These are phyloP conservation scores for Lepidothrix coronata DNA, from an alignment of 2,113 vertebrate genomes.

Conservation along the genomic window DNA sequence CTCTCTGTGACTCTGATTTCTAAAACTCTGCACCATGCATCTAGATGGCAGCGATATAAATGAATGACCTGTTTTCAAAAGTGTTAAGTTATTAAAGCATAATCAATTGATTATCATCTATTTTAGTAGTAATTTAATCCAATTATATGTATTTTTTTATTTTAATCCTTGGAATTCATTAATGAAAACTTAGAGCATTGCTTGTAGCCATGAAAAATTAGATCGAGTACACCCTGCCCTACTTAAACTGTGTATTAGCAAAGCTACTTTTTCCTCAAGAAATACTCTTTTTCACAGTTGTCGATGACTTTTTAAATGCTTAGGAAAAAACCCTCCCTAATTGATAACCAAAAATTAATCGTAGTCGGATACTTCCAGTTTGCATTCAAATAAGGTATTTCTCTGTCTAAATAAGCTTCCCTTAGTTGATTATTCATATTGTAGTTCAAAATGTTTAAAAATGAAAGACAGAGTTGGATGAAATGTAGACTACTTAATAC, in stretches of 20 bases:
- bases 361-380: conserved; percentile 59
- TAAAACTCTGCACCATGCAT: not conserved
- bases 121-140: conserved; percentile 75
- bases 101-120: conserved; percentile 72
- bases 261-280: conserved; percentile 37
- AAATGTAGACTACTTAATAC: conserved; percentile 81
- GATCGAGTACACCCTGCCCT: conserved; percentile 52
- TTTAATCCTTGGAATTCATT: conserved; percentile 72
- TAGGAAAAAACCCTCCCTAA: conserved; percentile 65
- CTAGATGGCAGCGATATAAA: not conserved
- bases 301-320: conserved; percentile 61
- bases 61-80: conserved; percentile 12
- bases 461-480: conserved; percentile 77
- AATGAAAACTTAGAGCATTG: conserved; percentile 65
- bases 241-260: conserved; percentile 57
- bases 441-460: conserved; percentile 81
- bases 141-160: conserved; percentile 68
- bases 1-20: not conserved
- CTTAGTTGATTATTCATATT: conserved; percentile 79
- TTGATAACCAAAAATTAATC: conserved; percentile 80
- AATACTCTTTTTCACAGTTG: conserved; percentile 17
- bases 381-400: conserved; percentile 76
- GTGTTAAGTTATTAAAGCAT: conserved; percentile 55
- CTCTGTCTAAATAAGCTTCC: conserved; percentile 77
- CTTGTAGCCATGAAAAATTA: conserved; percentile 69